These are phyloP conservation scores for Paguma larvata DNA, from an alignment of 2,797 vertebrate genomes.

Conservation along the genomic window DNA sequence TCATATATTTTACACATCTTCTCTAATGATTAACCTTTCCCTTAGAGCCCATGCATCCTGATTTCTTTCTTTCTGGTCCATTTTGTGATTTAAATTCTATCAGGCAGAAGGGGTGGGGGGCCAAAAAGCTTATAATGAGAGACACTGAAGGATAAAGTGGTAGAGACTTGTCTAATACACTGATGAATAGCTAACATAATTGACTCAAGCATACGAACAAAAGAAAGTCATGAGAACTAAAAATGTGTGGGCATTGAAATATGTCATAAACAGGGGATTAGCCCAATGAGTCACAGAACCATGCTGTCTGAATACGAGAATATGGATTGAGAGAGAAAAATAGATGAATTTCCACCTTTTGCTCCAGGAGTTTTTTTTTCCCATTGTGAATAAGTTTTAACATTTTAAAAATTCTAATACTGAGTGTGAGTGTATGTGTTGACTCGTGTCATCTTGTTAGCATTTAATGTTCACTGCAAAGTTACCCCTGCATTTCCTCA, in stretches of 20 bases:
- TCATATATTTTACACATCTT: constrained; percentile 49
- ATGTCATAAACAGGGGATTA: constrained; percentile 83
- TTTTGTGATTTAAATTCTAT: constrained; percentile 69
- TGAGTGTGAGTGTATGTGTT: not conserved
- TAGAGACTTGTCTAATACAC: constrained; percentile 82
- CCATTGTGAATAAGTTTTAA: not conserved
- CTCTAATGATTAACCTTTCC: constrained; percentile 20
- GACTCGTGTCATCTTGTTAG: not conserved
- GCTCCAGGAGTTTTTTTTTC: not conserved
- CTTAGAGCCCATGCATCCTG: not conserved
- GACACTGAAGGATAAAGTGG: constrained; percentile 76
- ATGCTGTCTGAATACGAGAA: constrained; percentile 39
- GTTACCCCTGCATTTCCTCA: not conserved
- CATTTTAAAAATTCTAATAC: not conserved
- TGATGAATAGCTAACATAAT: constrained; percentile 83
- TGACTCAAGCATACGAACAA: constrained; percentile 85
- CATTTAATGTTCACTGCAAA: not conserved
- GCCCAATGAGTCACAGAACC: constrained; percentile 55
- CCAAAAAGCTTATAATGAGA: constrained; percentile 76
- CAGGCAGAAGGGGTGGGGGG: not conserved
- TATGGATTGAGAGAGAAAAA: constrained; percentile 21
- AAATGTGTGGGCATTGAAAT: constrained; percentile 86
- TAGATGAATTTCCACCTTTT: constrained; percentile 50
- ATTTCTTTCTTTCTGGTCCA: constrained; percentile 15
- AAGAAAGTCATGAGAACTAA: constrained; percentile 85